Conservation (phyloP, 2,797 vertebrate species). For the Peromyscus aztecus region DNA sequence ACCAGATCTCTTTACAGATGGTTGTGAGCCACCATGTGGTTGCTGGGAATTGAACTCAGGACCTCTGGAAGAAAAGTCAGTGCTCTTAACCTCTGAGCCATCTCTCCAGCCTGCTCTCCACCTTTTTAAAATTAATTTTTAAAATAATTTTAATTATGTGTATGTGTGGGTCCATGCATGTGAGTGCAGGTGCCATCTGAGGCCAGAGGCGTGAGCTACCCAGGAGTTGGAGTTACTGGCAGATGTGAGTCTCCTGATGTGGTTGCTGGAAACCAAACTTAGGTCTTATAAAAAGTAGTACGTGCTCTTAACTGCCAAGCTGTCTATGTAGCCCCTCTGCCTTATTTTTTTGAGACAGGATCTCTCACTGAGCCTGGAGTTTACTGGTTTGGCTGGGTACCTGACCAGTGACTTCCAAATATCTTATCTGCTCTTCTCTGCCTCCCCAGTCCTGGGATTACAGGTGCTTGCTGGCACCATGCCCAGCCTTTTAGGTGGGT, state of each 20-base stretch:
- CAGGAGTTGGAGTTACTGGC: neutral
- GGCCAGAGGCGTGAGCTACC: neutral
- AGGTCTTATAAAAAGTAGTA: neutral
- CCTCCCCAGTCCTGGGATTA: neutral
- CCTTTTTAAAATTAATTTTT: neutral
- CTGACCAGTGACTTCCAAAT: neutral
- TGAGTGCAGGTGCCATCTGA: neutral
- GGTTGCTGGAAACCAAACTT: neutral
- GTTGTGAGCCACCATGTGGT: no score
- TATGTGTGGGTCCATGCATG: neutral
- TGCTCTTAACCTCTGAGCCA: no score
- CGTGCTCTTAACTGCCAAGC: neutral
- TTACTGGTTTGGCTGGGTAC: neutral
- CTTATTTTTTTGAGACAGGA: neutral
- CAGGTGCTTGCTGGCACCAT: neutral
- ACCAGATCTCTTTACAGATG: no score
- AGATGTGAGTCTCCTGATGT: neutral
- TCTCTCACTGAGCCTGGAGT: neutral
- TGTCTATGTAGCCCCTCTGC: neutral
- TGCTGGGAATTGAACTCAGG: no score
- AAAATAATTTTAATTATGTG: neutral
- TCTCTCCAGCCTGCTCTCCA: no score
- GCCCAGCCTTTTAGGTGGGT: neutral
- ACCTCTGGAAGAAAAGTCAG: no score
- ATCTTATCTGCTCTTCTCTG: neutral